Evolutionary conservation across 2,113 vertebrate genomes (phyloP), one percentile per base, ranked within the genome.

Genomic region (Megaleporinus macrocephalus): DNA sequence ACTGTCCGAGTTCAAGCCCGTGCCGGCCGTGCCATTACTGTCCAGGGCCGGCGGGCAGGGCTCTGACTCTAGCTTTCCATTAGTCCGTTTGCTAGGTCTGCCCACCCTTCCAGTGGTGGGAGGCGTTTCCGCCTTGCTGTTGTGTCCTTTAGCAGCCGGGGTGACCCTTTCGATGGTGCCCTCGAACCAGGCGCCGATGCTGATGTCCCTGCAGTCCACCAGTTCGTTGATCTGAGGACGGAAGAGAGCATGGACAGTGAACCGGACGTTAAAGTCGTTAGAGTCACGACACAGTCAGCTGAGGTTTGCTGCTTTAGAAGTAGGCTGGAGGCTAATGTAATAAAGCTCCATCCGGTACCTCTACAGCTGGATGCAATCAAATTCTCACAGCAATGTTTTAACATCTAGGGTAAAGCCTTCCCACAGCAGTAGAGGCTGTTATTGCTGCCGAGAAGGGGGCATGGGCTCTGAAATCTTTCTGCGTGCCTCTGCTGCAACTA

Each of bases 131-230:
- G 93, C 85, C 92, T 95, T 95, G 85, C 91, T 92, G 89, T 95
- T 96, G 88, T 94, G 95, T 94, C 94, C 96, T 88, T 96, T 97
- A 88, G 93, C 91, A 83, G 91, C 90, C 70, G 89, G 92, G 73
- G 95, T 96, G 89, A 97, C 96, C 83, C 94, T 98, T 92, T 94
- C 96, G 84, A 99, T 94, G 87, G 95, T 95, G 88, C 97, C 97
- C 94, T 99, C 97, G 87, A 99, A 99, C 98, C 98, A 99, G 89
- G 97, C 95, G 55, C 98, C 98, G 76, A 98, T 95, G 93, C 92
- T 96, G 84, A 96, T 92, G 88, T 98, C 98, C 89, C 97, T 95
- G 84, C 96, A 98, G 95, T 99, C 98, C 93, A 99, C 97, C 93
- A 99, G 91, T 92, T 99, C 98, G 10, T 99, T 98, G 89, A 99